Evolutionary conservation across 2,888 invertebrate species (phyloP).

Genomic region (Antitype chi): DNA sequence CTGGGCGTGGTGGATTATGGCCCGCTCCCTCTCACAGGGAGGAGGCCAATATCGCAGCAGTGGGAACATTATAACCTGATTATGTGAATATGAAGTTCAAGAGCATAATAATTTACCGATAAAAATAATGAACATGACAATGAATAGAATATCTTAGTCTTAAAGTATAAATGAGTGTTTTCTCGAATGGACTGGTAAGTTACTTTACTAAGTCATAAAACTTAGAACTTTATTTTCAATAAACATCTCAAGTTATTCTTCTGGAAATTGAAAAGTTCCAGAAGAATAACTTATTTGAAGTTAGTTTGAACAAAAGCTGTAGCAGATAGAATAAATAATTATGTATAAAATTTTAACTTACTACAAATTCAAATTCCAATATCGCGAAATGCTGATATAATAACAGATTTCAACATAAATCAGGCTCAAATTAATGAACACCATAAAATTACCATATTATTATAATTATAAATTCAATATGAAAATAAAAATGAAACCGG

Average conservation of each 20-base stretch:
- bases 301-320: not conserved
- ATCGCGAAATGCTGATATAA: slow-evolving; percentile 29
- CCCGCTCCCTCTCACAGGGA: not conserved
- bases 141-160: not conserved
- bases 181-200: not conserved
- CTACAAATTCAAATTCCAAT: not conserved
- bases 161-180: not conserved
- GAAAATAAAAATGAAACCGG: slow-evolving; percentile 51
- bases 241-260: slow-evolving; percentile 10
- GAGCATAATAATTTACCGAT: not conserved
- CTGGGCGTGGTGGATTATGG: not conserved
- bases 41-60: not conserved
- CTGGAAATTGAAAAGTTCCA: not conserved
- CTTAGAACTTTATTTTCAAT: slow-evolving; percentile 3
- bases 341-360: not conserved
- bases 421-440: slow-evolving; percentile 37
- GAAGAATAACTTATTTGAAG: slow-evolving; percentile 1
- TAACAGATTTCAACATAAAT: slow-evolving; percentile 42
- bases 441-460: slow-evolving; percentile 46
- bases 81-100: not conserved
- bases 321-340: slow-evolving; percentile 15
- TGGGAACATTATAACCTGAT: no score
- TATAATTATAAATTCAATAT: slow-evolving; percentile 59
- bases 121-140: not conserved
- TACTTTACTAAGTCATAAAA: not conserved